phyloP scores from a whole-genome alignment of 2,797 vertebrate genomes.

The Pteronotus mesoamericanus region DNA sequence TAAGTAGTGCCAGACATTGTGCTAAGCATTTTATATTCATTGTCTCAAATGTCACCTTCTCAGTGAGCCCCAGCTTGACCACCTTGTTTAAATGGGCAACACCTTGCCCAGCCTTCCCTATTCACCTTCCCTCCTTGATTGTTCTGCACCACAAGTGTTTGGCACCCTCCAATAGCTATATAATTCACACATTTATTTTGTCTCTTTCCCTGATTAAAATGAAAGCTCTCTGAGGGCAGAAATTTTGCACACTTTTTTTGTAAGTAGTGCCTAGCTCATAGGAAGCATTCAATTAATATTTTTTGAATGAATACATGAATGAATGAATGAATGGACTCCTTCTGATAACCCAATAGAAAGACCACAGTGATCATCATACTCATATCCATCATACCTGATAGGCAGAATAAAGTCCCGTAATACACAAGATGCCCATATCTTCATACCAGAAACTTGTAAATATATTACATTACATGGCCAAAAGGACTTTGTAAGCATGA shows the following conservation, averaged over 20 bases:
- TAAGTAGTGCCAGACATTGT: neutral
- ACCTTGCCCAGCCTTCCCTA: neutral
- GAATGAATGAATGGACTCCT: neutral
- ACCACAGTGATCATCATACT: neutral
- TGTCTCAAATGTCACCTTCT: neutral
- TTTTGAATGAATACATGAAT: neutral
- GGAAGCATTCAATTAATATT: neutral
- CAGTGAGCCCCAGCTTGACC: neutral
- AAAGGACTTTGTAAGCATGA: neutral
- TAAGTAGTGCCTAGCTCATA: neutral
- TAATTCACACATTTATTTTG: neutral
- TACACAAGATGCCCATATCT: neutral
- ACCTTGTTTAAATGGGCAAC: neutral
- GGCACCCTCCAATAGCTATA: neutral
- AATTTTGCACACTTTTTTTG: neutral
- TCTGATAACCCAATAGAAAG: neutral
- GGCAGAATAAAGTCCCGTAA: neutral
- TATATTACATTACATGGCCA: neutral
- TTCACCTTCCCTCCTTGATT: neutral
- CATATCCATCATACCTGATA: fast-evolving
- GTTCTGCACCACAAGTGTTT: neutral
- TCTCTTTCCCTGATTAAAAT: neutral
- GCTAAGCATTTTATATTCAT: neutral
- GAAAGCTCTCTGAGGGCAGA: neutral
- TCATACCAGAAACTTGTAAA: neutral